Evolutionary conservation across 2,888 invertebrate genomes (phyloP).

Genomic region (Matsumyia berberina): DNA sequence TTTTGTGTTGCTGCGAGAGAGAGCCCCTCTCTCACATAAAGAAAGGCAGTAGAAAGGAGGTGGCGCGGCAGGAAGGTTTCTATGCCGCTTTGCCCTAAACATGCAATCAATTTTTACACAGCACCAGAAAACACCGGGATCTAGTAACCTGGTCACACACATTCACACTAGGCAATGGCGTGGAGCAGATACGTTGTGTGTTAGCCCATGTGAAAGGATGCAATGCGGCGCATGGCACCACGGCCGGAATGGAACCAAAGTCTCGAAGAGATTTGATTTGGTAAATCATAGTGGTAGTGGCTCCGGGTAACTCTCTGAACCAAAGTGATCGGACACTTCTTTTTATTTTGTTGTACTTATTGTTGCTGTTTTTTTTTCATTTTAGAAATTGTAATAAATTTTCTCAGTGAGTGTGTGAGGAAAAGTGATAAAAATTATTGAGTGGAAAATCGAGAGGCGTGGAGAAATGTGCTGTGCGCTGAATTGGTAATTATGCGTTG

Average conservation of each 20-base stretch:
- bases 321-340: constrained; percentile 39
- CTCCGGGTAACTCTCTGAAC: constrained; percentile 29
- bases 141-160: constrained; percentile 52
- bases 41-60: constrained; percentile 39
- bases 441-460: constrained; percentile 56
- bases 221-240: constrained; percentile 2
- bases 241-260: constrained; percentile 25
- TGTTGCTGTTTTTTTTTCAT: constrained; percentile 37
- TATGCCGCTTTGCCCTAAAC: constrained; percentile 58
- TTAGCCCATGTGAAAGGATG: constrained; percentile 51
- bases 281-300: constrained; percentile 32
- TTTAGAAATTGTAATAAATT: constrained; percentile 51
- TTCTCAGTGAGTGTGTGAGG: constrained; percentile 40
- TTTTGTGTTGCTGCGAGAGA: constrained; percentile 7
- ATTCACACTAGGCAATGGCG: constrained; percentile 5
- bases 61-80: constrained; percentile 5
- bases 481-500: constrained; percentile 26
- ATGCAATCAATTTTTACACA: constrained; percentile 49
- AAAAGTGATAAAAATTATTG: constrained; percentile 56
- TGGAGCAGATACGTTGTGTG: constrained; percentile 5
- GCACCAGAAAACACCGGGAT: constrained; percentile 35
- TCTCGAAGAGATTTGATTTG: constrained; percentile 55
- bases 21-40: constrained; percentile 21
- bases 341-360: constrained; percentile 17
- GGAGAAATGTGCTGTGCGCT: constrained; percentile 12